Evolutionary conservation across 1,140 invertebrate genomes (phyloP), one percentile per base, ranked within the genome.

Genomic region (Heliothis subflexa): DNA sequence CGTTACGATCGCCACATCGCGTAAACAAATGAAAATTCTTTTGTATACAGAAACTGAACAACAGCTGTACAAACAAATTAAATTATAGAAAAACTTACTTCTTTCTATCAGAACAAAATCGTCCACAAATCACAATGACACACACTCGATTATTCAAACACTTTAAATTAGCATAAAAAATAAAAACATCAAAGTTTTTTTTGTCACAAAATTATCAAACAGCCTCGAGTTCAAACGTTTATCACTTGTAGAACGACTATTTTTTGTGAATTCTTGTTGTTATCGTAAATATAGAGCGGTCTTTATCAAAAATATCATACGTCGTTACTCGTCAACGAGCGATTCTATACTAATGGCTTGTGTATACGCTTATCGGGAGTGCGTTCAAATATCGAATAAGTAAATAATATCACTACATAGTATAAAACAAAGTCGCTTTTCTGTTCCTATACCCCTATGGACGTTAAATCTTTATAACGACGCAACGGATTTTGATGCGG

Each of bases 381-480:
- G 45, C 72, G 72, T 75, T 75, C 10, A 52, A 64, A 33, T 50
- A 75, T 75, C 73, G 57, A 40, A 50, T 64, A 64, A 75, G 7
- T 33, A 33, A 33, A 5, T 3, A 5, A 33, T 3, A 33, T 33
- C 7, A 33, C 33, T 33, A 33, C 3, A 3, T 0, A 25, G 21
- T 25, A 25, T 25, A 25, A 25, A 25, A 25, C 2, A 25, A 25
- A 25, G 21, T 25, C 21, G 21, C 21, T 25, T 25, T 25, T 25
- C 21, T 25, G 21, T 25, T 2, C 21, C 21, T 25, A 25, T 25
- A 25, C 2, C 21, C 21, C 2, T 25, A 25, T 25, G 21, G 0
- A 25, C 21, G 21, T 25, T 25, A 25, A 25, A 25, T 25, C 21
- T 25, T 25, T 25, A 25, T 1, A 25, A 25, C 21, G 0, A 25